Evolutionary conservation across 2,888 invertebrate species (phyloP).

Genomic region (Trachelus tabidus): DNA sequence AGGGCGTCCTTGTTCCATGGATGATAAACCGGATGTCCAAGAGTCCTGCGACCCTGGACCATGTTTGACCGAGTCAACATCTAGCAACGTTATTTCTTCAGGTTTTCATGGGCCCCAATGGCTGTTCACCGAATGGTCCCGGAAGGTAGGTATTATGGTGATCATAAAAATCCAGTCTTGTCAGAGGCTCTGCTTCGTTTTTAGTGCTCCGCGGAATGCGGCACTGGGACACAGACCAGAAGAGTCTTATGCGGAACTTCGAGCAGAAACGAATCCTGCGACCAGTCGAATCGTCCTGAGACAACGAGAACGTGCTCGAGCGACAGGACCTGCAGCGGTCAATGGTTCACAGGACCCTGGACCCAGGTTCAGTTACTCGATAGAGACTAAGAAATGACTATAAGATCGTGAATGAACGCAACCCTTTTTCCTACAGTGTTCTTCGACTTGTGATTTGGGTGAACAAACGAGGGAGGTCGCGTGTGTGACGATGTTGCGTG

Average conservation of each 20-base stretch:
- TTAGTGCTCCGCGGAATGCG: slow-evolving; percentile 83
- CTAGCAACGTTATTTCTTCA: slow-evolving; percentile 20
- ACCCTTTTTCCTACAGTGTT: slow-evolving; percentile 43
- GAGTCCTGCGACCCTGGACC: slow-evolving; percentile 71
- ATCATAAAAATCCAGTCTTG: background rate
- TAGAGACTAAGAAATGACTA: background rate
- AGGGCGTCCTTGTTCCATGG: slow-evolving; percentile 51
- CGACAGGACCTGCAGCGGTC: slow-evolving; percentile 77
- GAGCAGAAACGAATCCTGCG: slow-evolving; percentile 68
- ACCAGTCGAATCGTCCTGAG: slow-evolving; percentile 72
- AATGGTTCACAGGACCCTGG: slow-evolving; percentile 89
- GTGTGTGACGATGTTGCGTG: slow-evolving; percentile 72
- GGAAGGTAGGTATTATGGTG: slow-evolving; percentile 38
- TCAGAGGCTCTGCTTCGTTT: slow-evolving; percentile 2
- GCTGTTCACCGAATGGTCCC: slow-evolving; percentile 73
- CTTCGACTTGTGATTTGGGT: slow-evolving; percentile 64
- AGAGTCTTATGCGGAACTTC: slow-evolving; percentile 73
- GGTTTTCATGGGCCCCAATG: slow-evolving; percentile 63
- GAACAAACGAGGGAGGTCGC: slow-evolving; percentile 77
- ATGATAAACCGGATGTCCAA: slow-evolving; percentile 66
- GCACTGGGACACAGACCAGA: slow-evolving; percentile 81
- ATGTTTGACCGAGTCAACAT: slow-evolving; percentile 53
- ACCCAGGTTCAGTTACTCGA: slow-evolving; percentile 50
- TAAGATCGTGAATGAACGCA: background rate
- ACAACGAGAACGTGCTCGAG: slow-evolving; percentile 76